Evolutionary conservation across 2,888 invertebrate species (phyloP).

Genomic region (Apoda limacodes): DNA sequence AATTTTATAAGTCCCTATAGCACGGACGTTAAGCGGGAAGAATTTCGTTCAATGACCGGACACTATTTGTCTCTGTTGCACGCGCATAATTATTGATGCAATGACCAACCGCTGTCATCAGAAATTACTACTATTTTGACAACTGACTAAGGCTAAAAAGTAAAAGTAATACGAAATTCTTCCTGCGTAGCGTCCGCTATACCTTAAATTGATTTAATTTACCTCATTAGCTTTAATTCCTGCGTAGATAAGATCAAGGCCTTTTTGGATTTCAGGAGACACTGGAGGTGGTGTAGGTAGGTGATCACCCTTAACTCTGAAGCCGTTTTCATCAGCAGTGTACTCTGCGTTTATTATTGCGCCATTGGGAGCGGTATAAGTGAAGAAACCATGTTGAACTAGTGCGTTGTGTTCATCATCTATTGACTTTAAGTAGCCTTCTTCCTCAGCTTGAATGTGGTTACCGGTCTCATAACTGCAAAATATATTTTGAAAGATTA

Average conservation of each 20-base stretch:
- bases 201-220: no score
- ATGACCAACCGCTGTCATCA: no score
- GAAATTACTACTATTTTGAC: no score
- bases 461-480: slow-evolving; percentile 85
- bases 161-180: no score
- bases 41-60: no score
- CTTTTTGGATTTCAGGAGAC: slow-evolving; percentile 87
- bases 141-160: no score
- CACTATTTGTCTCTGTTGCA: no score
- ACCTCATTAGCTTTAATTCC: slow-evolving; percentile 75
- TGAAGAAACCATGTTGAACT: slow-evolving; percentile 83
- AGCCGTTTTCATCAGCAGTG: slow-evolving; percentile 85
- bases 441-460: slow-evolving; percentile 82
- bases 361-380: slow-evolving; percentile 84
- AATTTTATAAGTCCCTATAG: no score
- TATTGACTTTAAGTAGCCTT: slow-evolving; percentile 77
- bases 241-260: slow-evolving; percentile 87
- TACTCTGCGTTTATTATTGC: slow-evolving; percentile 80
- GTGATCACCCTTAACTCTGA: slow-evolving; percentile 84
- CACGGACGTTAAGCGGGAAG: no score
- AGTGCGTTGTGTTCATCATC: slow-evolving; percentile 73
- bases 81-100: no score
- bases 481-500: no score
- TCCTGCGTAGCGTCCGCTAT: background rate
- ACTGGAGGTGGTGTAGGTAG: slow-evolving; percentile 87